Evolutionary conservation across 1,140 invertebrate species (phyloP), one percentile per base, ranked within the genome.

Genomic region (Aphaenogaster ashmeadi): DNA sequence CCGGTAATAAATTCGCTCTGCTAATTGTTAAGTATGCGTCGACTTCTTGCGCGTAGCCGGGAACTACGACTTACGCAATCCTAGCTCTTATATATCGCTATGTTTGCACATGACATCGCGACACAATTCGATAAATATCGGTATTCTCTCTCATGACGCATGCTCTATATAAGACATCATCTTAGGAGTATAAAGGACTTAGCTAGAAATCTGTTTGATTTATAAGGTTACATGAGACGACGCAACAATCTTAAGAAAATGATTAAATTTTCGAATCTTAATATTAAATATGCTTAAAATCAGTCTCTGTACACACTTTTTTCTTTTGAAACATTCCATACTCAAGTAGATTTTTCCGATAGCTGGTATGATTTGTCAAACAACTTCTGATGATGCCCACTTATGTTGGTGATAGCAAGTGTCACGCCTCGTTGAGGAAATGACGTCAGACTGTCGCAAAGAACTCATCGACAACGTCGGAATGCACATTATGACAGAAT

Each of bases 401-500:
- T 93, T 93, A 94, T 91, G 90, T 91, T 36, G 90, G 18, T 58
- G 75, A 78, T 44, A 77, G 85, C 89, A 91, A 88, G 90, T 92
- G 91, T 94, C 94, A 94, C 93, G 93, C 89, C 89, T 93, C 88
- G 81, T 71, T 62, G 90, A 92, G 94, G 94, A 94, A 93, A 83
- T 94, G 93, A 94, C 93, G 91, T 94, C 91, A 91, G 60, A 60
- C 83, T 89, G 81, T 91, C 85, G 89, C 79, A 88, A 87, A 27
- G 66, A 88, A 87, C 38, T 38, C 52, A 83, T 83, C 66, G 66
- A 72, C 50, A 36, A 69, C 89, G 84, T 75, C 90, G 88, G 90
- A 92, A 92, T 91, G 89, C 36, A 11, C 50, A 21, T 50, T 56
- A 38, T 33, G 67, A 79, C 52, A 56, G 36, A 84, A 62, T 72